Percentiles rank a stretch among this genome's conserved stretches.
phyloP scores from a whole-genome alignment of 2,113 vertebrate species.

The Trichechus manatus region DNA sequence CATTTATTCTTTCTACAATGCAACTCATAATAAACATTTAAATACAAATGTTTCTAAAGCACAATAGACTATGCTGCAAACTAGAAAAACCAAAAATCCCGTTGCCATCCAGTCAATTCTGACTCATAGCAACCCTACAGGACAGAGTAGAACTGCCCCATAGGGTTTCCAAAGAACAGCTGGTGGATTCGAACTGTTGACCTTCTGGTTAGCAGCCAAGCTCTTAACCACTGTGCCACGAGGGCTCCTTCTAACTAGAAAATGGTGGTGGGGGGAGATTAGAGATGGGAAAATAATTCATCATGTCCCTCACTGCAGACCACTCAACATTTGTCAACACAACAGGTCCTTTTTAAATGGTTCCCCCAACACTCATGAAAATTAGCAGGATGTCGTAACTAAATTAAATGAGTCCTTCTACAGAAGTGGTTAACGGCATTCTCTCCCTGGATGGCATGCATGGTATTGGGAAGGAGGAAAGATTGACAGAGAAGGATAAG shows the following conservation, averaged over 20 bases:
- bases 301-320: neutral
- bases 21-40: conserved; percentile 77
- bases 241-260: conserved; percentile 71
- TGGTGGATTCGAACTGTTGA: too few relatives aligned
- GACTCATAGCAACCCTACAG: too few relatives aligned
- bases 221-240: too few relatives aligned
- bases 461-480: neutral
- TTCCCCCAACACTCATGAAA: conserved; percentile 80
- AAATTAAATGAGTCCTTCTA: conserved; percentile 71
- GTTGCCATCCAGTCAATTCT: too few relatives aligned
- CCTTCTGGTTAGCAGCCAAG: too few relatives aligned
- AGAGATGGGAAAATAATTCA: conserved; percentile 71
- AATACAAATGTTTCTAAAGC: conserved; percentile 76
- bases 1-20: conserved; percentile 69
- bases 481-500: neutral
- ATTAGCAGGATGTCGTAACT: conserved; percentile 67
- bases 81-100: too few relatives aligned
- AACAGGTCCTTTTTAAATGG: conserved; percentile 72
- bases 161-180: too few relatives aligned
- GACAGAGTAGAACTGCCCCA: too few relatives aligned
- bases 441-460: neutral
- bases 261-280: conserved; percentile 45
- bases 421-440: conserved; percentile 57
- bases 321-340: conserved; percentile 33
- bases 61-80: conserved; percentile 67